Conservation (phyloP, 2,113 vertebrate genomes). For the Azemiops feae region DNA sequence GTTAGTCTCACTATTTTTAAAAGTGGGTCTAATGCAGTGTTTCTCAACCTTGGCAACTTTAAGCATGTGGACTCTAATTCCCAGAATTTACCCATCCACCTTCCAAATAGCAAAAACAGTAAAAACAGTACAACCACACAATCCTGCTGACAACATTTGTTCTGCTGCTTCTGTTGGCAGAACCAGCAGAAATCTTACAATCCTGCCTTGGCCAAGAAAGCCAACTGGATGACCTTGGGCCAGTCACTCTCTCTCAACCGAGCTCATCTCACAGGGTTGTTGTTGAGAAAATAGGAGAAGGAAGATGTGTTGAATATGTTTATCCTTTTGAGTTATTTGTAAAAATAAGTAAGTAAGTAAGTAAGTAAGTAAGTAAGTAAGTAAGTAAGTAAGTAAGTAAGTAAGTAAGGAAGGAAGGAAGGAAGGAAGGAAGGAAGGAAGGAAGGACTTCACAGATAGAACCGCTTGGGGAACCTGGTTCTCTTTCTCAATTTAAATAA, state of each 20-base stretch:
- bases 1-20: background rate
- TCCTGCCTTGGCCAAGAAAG: background rate
- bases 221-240: too few relatives aligned
- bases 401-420: too few relatives aligned
- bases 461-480: background rate
- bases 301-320: too few relatives aligned
- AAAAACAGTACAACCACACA: background rate
- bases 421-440: too few relatives aligned
- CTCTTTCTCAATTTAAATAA: background rate
- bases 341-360: too few relatives aligned
- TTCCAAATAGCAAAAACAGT: background rate
- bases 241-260: too few relatives aligned
- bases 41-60: background rate
- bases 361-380: too few relatives aligned
- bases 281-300: too few relatives aligned
- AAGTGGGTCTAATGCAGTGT: background rate
- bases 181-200: background rate
- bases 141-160: background rate
- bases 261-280: too few relatives aligned
- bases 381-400: too few relatives aligned
- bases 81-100: background rate
- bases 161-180: background rate
- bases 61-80: background rate
- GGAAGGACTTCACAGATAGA: too few relatives aligned
- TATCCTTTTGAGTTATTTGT: too few relatives aligned